Evolutionary conservation across 2,797 vertebrate genomes (phyloP).

Genomic region (Platalea minor): DNA sequence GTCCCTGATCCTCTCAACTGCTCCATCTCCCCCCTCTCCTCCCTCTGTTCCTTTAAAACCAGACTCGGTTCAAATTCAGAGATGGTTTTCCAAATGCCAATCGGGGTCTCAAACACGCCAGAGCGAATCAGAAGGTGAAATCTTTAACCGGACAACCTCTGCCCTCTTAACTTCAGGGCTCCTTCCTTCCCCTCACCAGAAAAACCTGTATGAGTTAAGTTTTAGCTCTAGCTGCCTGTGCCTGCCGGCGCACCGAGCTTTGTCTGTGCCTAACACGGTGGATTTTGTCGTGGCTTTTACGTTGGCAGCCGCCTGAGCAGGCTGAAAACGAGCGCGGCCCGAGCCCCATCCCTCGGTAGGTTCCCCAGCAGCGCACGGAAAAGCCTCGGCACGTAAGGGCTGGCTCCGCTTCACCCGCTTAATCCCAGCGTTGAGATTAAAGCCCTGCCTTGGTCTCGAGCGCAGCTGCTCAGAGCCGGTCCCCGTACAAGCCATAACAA

Average conservation of each 20-base stretch:
- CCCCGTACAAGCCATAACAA: neutral
- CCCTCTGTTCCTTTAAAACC: neutral
- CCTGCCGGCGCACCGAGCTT: neutral
- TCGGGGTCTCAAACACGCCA: fast-evolving
- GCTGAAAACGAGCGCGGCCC: neutral
- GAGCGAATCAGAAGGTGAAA: neutral
- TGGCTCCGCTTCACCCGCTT: neutral
- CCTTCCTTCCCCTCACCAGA: conserved; percentile 57
- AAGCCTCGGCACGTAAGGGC: neutral
- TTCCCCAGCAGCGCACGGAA: neutral
- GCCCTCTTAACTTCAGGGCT: neutral
- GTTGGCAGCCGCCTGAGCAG: neutral
- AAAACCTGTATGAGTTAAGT: conserved; percentile 57
- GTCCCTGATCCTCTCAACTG: neutral
- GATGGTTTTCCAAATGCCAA: fast-evolving
- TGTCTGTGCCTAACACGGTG: neutral
- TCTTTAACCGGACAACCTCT: neutral
- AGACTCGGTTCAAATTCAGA: neutral
- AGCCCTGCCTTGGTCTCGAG: neutral
- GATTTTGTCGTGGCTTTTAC: neutral
- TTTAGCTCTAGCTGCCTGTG: conserved; percentile 28
- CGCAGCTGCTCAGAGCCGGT: neutral
- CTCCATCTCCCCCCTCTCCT: neutral
- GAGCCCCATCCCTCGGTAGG: fast-evolving
- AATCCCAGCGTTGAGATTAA: neutral